These are phyloP conservation scores for Drosophila varians DNA, from an alignment of 1,140 invertebrate species.

Conservation along the genomic window DNA sequence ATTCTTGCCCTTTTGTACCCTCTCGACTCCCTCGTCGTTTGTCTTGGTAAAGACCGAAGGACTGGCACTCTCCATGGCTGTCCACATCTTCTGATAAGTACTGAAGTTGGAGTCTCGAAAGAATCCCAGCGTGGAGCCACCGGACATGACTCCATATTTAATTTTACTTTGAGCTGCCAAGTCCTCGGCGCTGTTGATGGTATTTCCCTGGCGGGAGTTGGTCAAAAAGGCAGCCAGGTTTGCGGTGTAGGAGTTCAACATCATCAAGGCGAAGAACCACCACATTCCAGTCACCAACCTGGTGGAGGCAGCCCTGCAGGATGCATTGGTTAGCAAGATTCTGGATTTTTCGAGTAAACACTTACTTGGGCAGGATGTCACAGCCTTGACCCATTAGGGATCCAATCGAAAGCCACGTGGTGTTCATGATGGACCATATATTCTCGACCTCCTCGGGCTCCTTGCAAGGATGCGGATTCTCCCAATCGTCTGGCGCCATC, in stretches of 20 bases:
- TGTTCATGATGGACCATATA: constrained; percentile 90
- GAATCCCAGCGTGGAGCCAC: constrained; percentile 90
- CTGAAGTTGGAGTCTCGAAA: constrained; percentile 85
- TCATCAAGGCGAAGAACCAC: constrained; percentile 99
- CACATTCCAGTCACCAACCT: constrained; percentile 93
- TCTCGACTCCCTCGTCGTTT: constrained; percentile 92
- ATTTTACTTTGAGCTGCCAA: constrained; percentile 94
- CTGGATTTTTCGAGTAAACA: constrained; percentile 83
- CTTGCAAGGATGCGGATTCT: constrained; percentile 93
- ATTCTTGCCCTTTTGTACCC: constrained; percentile 90
- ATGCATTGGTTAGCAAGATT: constrained; percentile 84
- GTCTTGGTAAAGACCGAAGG: constrained; percentile 90
- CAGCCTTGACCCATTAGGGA: constrained; percentile 92
- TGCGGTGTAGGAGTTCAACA: constrained; percentile 97
- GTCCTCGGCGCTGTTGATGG: constrained; percentile 95
- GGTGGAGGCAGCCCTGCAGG: constrained; percentile 91
- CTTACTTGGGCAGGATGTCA: constrained; percentile 88
- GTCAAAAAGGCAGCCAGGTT: constrained; percentile 98
- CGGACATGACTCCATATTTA: constrained; percentile 91
- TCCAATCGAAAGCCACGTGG: constrained; percentile 91
- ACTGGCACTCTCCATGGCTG: constrained; percentile 89
- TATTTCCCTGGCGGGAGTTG: constrained; percentile 91
- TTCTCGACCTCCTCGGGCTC: constrained; percentile 92
- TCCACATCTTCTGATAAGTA: constrained; percentile 86
- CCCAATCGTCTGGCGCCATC: constrained; percentile 94